These are phyloP conservation scores for Hymenochirus boettgeri DNA, from an alignment of 2,113 vertebrate species.

Conservation along the genomic window DNA sequence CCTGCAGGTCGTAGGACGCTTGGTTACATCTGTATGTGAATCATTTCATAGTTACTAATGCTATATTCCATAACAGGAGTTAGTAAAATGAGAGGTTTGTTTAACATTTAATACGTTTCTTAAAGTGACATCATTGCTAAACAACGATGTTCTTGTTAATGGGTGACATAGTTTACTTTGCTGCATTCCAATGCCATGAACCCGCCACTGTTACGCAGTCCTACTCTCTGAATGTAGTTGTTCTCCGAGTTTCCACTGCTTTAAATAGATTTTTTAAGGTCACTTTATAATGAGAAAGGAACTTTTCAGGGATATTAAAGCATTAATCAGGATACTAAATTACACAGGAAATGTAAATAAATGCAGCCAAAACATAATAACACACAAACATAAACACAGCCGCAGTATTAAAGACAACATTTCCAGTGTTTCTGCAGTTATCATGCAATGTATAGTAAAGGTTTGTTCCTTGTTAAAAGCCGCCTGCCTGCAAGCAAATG, in stretches of 20 bases:
- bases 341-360: background rate
- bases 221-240: constrained; percentile 17
- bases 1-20: no score
- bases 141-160: constrained; percentile 36
- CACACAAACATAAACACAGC: background rate
- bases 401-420: constrained; percentile 3
- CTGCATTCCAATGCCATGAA: constrained; percentile 32
- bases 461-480: constrained; percentile 21
- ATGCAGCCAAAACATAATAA: background rate
- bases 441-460: constrained; percentile 7
- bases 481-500: background rate
- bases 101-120: constrained; percentile 18
- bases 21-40: background rate
- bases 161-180: constrained; percentile 19
- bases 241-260: constrained; percentile 8
- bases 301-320: background rate
- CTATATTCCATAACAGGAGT: background rate
- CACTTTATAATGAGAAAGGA: constrained; percentile 15
- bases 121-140: constrained; percentile 25
- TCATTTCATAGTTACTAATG: no score
- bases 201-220: background rate
- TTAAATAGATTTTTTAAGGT: constrained; percentile 14
- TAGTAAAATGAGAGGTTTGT: constrained; percentile 12
- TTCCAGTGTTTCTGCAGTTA: background rate
- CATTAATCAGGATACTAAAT: background rate